Conservation (phyloP, 2,888 invertebrate species). For the Zeuzera pyrina region DNA sequence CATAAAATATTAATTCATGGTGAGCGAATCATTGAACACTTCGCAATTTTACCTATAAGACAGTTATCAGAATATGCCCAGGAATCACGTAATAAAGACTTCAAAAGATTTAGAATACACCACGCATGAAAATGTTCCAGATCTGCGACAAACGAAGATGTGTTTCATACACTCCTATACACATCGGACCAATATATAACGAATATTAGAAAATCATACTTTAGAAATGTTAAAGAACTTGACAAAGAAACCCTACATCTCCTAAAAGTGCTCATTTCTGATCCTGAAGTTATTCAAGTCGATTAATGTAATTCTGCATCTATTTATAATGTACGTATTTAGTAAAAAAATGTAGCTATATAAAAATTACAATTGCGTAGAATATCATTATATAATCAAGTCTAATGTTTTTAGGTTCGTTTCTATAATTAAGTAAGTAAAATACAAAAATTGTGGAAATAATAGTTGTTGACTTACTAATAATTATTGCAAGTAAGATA, state of each 20-base stretch:
- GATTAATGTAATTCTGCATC: background rate
- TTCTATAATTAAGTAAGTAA: no score
- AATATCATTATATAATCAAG: no score
- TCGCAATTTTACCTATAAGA: background rate
- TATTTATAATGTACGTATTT: no score
- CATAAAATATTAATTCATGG: background rate
- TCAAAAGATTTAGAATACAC: background rate
- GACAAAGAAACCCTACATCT: background rate
- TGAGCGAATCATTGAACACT: background rate
- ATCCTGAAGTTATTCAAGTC: background rate
- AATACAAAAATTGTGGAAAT: no score
- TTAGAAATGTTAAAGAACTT: background rate
- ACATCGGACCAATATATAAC: background rate
- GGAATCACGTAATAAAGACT: background rate
- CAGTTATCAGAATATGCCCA: conserved; percentile 2
- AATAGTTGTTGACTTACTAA: no score
- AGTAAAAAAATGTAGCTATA: no score
- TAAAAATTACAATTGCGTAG: no score
- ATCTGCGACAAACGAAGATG: background rate
- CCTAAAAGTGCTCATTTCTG: background rate
- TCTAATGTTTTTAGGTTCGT: no score
- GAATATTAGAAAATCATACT: background rate
- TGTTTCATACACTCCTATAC: conserved; percentile 1
- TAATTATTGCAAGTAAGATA: no score
- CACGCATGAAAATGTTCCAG: conserved; percentile 1